Base-by-base conservation (phyloP, 2,113 vertebrate genomes). In the Tapirus terrestris region DNA sequence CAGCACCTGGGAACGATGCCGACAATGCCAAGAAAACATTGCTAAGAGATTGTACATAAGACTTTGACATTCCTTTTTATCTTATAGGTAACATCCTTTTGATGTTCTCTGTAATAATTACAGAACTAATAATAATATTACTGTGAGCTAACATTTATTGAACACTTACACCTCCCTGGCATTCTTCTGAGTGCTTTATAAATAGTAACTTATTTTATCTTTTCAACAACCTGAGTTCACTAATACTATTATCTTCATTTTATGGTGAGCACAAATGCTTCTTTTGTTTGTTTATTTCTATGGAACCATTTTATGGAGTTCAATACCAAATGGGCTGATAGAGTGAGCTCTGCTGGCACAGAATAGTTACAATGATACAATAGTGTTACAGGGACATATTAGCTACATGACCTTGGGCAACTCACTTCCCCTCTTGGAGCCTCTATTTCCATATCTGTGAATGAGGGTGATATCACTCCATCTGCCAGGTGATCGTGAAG, bases 381-480 rank as follows among this genome's bases (percentile, higher is more conserved):
- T 0, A 56, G 33, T 51, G 36, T 43, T n/a, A 36, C 1, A 8
- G 33, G 48, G 43, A 75, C 11, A 8, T 17, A 20, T 20, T 43
- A 53, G 63, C 73, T 43, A 16, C 36, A 3, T 4, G 27, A 18
- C 43, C 36, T 33, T 31, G 73, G 48, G n/a, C 29, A n/a, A 39
- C 27, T 60, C 18, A 6, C 70, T 39, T 31, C 25, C 18, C 29
- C 1, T 91, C 80, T 12, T 3, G 10, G 36, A 72, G 16, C 36
- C 75, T 60, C 43, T 31, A 5, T 17, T 39, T 87, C 67, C 5
- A 79, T 48, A 27, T 10, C 68, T 93, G 33, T 82, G 82, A 39
- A 4, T 29, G 21, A 53, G 5, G 21, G 27, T 3, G 39, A 8
- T 17, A 61, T 27, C 3, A 1, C 2, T 29, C 9, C n/a, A 10